Evolutionary conservation across 2,797 vertebrate genomes (phyloP).

Genomic region (Phoxinus dragarum): DNA sequence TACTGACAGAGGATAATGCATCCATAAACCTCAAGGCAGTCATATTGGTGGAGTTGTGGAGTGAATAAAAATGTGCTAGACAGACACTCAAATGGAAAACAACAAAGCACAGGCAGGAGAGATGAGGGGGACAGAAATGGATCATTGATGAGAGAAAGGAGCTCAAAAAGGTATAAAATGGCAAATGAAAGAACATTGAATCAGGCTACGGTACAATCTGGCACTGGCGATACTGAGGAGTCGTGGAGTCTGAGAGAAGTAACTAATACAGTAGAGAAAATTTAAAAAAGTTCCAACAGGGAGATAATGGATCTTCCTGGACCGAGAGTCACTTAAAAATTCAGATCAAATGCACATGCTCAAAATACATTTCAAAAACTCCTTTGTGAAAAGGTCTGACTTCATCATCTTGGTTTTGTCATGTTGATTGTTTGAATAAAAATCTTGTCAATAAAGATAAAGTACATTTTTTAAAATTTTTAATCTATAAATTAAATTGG

Average conservation of each 20-base stretch:
- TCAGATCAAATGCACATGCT: background rate
- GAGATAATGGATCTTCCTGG: background rate
- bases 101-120: slow-evolving; percentile 3
- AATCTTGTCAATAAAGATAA: no score
- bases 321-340: background rate
- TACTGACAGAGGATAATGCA: slow-evolving; percentile 26
- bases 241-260: background rate
- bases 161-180: slow-evolving; percentile 4
- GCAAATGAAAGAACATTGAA: slow-evolving; percentile 15
- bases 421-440: background rate
- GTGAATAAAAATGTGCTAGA: slow-evolving; percentile 27
- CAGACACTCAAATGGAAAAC: slow-evolving; percentile 28
- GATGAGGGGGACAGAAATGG: background rate
- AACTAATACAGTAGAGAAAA: slow-evolving; percentile 14
- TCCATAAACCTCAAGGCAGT: slow-evolving; percentile 33
- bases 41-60: background rate
- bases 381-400: background rate
- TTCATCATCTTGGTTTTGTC: background rate
- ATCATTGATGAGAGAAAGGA: slow-evolving; percentile 11
- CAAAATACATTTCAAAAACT: background rate
- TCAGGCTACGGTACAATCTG: background rate
- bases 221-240: background rate
- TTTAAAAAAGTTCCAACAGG: slow-evolving; percentile 10
- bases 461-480: no score
- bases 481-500: background rate